Evolutionary conservation across 1,140 invertebrate genomes (phyloP), one percentile per base, ranked within the genome.

Genomic region (Vanessa atalanta): DNA sequence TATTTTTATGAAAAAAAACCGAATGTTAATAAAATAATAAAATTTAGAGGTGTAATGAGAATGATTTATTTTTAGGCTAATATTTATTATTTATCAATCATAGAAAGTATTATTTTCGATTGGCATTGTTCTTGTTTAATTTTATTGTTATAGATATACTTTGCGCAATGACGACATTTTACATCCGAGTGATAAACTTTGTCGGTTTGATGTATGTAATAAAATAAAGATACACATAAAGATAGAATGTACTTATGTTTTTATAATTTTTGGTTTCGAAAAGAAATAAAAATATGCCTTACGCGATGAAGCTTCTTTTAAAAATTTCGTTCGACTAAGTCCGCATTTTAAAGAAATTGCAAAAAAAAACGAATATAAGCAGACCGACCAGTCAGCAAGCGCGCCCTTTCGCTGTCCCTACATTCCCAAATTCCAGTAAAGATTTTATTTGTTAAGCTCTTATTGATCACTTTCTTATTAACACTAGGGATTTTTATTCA

Each of bases 131-230:
- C 57, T 37, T 61, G 23, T 61, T 31, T 61, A 61, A 61, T 61
- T 61, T 61, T 37, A 61, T 61, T 61, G 57, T 60, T 13, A 60
- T 71, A 73, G 48, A 63, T 72, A 79, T 75, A 74, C 85, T 89
- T 91, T 92, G 88, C 88, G 88, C 88, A 91, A 91, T 85, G 80
- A 84, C 86, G 85, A 81, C 86, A 83, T 77, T 80, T 79, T 83
- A 88, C 88, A 92, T 92, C 89, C 90, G 89, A 91, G 77, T 87
- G 90, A 92, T 92, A 92, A 92, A 92, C 85, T 92, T 92, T 92
- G 90, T 92, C 90, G 90, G 89, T 76, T 55, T 31, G 31, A 64
- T 69, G 37, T 68, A 57, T 57, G 53, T 69, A 57, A 69, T 69
- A 57, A 60, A 55, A 57, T 53, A 66, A 67, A 67, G 65, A 67